A percentile compares a stretch with the other conserved stretches of the same genome.
Conservation (phyloP, 2,797 vertebrate species). For the Moxostoma hubbsi region DNA sequence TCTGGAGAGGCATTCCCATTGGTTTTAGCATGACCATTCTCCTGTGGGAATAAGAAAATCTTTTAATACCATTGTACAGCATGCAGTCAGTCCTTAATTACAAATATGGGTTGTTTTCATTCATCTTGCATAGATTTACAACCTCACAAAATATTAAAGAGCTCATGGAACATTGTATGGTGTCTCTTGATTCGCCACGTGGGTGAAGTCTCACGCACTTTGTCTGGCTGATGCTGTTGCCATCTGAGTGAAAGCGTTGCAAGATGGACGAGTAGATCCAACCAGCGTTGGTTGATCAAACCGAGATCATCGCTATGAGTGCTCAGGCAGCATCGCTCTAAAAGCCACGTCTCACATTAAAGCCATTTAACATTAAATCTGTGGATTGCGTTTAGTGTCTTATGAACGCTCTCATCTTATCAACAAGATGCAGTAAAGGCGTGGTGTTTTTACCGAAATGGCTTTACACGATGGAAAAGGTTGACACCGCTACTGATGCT, state of each 20-base stretch:
- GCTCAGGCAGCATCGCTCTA: not conserved
- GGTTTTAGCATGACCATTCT: slow-evolving; percentile 94
- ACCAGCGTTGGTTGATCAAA: slow-evolving; percentile 15
- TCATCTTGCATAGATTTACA: not conserved
- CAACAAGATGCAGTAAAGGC: slow-evolving; percentile 79
- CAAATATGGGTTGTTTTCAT: not conserved
- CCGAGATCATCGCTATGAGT: slow-evolving; percentile 21
- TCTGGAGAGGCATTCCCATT: slow-evolving; percentile 93
- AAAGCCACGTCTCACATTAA: not conserved
- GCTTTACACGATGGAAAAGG: slow-evolving; percentile 67
- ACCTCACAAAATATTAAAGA: not conserved
- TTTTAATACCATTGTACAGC: not conserved
- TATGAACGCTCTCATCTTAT: slow-evolving; percentile 44
- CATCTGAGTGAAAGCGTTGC: slow-evolving; percentile 49
- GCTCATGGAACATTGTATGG: not conserved
- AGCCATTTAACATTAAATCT: slow-evolving; percentile 4
- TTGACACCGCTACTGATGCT: slow-evolving; percentile 33
- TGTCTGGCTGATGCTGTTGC: slow-evolving; percentile 55
- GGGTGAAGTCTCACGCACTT: slow-evolving; percentile 53
- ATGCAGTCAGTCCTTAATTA: not conserved
- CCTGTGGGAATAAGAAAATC: slow-evolving; percentile 69
- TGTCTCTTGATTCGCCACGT: slow-evolving; percentile 52
- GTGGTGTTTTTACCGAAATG: slow-evolving; percentile 79
- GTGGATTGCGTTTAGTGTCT: not conserved
- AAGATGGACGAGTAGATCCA: slow-evolving; percentile 54